A percentile compares a stretch with the other conserved stretches of the same genome.
These are phyloP conservation scores for Thecocarcelia acutangulata DNA, from an alignment of 2,888 invertebrate genomes.

Conservation along the genomic window DNA sequence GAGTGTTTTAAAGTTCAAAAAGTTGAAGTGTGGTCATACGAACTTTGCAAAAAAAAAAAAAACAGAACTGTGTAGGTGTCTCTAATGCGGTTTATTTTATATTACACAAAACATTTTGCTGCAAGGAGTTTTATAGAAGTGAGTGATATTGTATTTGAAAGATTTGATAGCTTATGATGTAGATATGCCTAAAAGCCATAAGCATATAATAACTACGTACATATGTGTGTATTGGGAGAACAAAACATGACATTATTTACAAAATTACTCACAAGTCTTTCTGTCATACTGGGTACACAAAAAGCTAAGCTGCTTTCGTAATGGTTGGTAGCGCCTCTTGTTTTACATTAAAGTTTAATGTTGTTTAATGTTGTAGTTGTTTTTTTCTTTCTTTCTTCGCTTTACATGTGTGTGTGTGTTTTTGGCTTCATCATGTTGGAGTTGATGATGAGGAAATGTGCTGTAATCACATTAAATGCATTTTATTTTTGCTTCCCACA, in stretches of 20 bases:
- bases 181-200: conserved; percentile 42
- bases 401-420: neutral
- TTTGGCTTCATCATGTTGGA: conserved; percentile 32
- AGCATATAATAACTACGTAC: neutral
- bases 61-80: conserved; percentile 53
- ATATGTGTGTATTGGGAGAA: neutral
- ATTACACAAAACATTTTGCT: conserved; percentile 23
- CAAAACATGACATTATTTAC: too few species aligned
- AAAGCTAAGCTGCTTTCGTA: conserved; percentile 7
- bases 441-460: conserved; percentile 70
- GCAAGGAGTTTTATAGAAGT: conserved; percentile 18
- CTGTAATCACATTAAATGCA: conserved; percentile 71
- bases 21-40: conserved; percentile 9
- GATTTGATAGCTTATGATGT: conserved; percentile 51
- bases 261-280: too few species aligned
- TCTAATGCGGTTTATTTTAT: too few species aligned
- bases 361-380: conserved; percentile 6
- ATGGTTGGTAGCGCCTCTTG: conserved; percentile 55
- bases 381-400: too few species aligned
- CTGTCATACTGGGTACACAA: neutral
- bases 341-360: conserved; percentile 25
- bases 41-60: conserved; percentile 11
- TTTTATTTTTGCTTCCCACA: conserved; percentile 71
- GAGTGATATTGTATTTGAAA: conserved; percentile 38
- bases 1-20: conserved; percentile 20